phyloP scores from a whole-genome alignment of 2,113 vertebrate species.

The Myotis davidii region DNA sequence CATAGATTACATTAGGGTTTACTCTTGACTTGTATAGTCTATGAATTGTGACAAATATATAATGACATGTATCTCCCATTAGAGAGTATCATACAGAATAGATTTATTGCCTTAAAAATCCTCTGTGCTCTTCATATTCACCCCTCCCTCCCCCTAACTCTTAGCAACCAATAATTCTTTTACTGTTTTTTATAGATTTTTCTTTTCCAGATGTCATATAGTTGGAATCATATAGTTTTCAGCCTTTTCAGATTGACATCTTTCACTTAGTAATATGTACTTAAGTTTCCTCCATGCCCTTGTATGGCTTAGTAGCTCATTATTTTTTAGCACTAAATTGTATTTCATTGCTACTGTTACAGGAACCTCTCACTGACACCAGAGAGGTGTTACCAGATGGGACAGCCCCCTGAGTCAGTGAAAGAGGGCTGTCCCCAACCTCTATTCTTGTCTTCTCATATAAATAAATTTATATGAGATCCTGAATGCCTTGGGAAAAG shows the following conservation, averaged over 20 bases:
- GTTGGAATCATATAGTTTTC: neutral
- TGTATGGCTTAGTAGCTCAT: neutral
- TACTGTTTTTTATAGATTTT: neutral
- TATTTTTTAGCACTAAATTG: neutral
- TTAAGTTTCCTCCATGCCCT: neutral
- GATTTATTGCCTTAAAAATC: neutral
- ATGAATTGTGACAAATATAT: neutral
- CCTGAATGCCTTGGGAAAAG: too few species aligned
- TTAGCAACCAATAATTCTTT: neutral
- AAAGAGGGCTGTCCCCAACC: too few species aligned
- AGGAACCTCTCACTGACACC: too few species aligned
- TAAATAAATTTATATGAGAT: too few species aligned
- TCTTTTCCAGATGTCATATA: neutral
- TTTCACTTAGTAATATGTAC: neutral
- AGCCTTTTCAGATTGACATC: neutral
- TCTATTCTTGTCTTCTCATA: too few species aligned
- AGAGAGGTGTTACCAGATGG: too few species aligned
- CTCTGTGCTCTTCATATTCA: neutral
- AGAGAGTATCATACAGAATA: neutral
- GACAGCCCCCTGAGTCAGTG: too few species aligned
- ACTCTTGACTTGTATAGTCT: neutral
- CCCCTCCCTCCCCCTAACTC: neutral
- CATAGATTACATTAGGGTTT: neutral
- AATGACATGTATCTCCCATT: neutral
- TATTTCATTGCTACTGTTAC: neutral